A percentile compares a stretch with the other conserved stretches of the same genome.
These are phyloP conservation scores for Lepus timidus DNA, from an alignment of 2,113 vertebrate genomes.

Conservation along the genomic window DNA sequence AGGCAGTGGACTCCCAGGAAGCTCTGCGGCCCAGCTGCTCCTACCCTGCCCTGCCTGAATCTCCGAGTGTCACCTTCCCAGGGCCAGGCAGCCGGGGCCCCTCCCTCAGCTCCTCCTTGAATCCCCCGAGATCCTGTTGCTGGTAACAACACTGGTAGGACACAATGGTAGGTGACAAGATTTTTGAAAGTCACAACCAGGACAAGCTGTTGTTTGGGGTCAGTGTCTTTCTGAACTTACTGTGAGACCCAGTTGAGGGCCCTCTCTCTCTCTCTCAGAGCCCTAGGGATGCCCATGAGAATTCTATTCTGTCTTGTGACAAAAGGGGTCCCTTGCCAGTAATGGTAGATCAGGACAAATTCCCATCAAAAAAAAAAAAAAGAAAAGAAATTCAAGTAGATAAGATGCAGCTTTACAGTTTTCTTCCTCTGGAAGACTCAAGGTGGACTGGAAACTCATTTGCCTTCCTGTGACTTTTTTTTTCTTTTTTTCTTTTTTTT, in stretches of 20 bases:
- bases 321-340: neutral
- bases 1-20: too few species aligned
- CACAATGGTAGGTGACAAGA: too few species aligned
- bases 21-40: too few species aligned
- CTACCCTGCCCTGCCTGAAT: neutral
- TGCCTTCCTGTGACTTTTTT: neutral
- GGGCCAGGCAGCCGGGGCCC: neutral
- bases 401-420: neutral
- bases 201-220: neutral
- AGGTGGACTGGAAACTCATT: neutral
- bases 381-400: neutral
- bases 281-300: neutral
- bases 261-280: neutral
- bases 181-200: neutral
- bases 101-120: neutral
- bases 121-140: neutral
- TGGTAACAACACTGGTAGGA: neutral
- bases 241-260: neutral
- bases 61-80: neutral
- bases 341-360: neutral
- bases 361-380: neutral
- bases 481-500: too few species aligned
- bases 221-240: conserved; percentile 2
- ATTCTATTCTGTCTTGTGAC: neutral
- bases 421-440: neutral